phyloP scores from a whole-genome alignment of 2,888 invertebrate genomes.

The Campopleginae sp. region DNA sequence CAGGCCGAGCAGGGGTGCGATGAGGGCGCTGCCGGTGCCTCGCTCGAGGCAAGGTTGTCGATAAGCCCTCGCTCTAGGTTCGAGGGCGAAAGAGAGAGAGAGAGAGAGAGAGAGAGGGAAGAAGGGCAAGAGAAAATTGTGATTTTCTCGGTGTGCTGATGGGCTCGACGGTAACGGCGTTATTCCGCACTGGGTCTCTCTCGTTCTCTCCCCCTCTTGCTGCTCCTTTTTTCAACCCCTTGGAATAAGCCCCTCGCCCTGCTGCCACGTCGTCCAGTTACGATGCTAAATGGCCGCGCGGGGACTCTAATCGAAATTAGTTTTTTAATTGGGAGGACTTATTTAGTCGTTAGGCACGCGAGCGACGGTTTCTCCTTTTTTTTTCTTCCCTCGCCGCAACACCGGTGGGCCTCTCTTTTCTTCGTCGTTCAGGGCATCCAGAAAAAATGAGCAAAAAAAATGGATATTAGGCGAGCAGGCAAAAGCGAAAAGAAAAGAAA shows the following conservation, averaged over 20 bases:
- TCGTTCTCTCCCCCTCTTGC: neutral
- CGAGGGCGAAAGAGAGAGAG: constrained; percentile 26
- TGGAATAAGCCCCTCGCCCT: constrained; percentile 53
- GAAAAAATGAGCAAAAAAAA: constrained; percentile 40
- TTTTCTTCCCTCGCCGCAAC: constrained; percentile 10
- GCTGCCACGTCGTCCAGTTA: constrained; percentile 72
- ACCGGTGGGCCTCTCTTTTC: constrained; percentile 51
- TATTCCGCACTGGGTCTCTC: neutral
- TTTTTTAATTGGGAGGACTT: constrained; percentile 83
- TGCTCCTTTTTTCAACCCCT: constrained; percentile 25
- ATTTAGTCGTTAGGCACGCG: constrained; percentile 80
- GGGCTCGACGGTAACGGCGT: constrained; percentile 21
- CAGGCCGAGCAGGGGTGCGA: constrained; percentile 19
- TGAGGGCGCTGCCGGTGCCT: constrained; percentile 50
- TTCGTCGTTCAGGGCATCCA: constrained; percentile 15
- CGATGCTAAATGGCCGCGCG: constrained; percentile 77
- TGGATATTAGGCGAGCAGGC: constrained; percentile 3
- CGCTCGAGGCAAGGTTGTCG: constrained; percentile 72
- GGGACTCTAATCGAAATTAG: constrained; percentile 83
- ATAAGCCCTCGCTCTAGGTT: constrained; percentile 67
- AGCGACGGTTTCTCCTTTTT: constrained; percentile 40
- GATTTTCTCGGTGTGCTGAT: constrained; percentile 35
- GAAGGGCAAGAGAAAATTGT: constrained; percentile 16
- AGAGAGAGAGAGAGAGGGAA: neutral
- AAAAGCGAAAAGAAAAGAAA: constrained; percentile 52